A percentile compares a stretch with the other conserved stretches of the same genome.
Conservation (phyloP, 1,140 invertebrate genomes). For the Eumeta japonica region DNA sequence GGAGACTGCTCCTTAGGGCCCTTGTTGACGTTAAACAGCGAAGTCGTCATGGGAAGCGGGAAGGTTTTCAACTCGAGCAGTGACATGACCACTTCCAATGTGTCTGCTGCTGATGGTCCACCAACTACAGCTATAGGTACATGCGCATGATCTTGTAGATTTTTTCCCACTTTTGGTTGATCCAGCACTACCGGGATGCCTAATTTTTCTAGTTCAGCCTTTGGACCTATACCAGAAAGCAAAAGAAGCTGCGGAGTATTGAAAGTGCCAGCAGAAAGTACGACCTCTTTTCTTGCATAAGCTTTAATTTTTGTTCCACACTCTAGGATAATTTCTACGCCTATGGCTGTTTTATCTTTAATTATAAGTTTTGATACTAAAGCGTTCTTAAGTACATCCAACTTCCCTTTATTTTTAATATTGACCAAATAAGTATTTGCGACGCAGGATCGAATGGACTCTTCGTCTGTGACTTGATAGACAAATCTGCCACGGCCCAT, state of each 20-base stretch:
- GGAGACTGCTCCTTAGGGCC: too few species aligned
- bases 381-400: slow-evolving; percentile 70
- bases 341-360: slow-evolving; percentile 61
- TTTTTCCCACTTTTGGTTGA: slow-evolving; percentile 72
- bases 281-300: slow-evolving; percentile 66
- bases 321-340: slow-evolving; percentile 67
- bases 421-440: too few species aligned
- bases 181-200: slow-evolving; percentile 66
- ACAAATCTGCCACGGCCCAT: too few species aligned
- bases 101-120: too few species aligned
- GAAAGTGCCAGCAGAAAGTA: slow-evolving; percentile 66
- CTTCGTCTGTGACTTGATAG: too few species aligned
- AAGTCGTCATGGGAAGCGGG: too few species aligned
- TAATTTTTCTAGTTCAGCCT: slow-evolving; percentile 60
- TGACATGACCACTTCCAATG: too few species aligned
- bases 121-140: too few species aligned
- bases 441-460: too few species aligned
- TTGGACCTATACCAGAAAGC: slow-evolving; percentile 69
- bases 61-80: too few species aligned
- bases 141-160: slow-evolving; percentile 70
- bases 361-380: slow-evolving; percentile 68
- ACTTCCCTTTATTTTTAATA: slow-evolving; percentile 66
- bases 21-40: too few species aligned
- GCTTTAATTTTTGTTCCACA: slow-evolving; percentile 61
- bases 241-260: slow-evolving; percentile 68